Base-by-base conservation (phyloP, 2,888 invertebrate genomes). In the Scelioninae gen. 1 region DNA sequence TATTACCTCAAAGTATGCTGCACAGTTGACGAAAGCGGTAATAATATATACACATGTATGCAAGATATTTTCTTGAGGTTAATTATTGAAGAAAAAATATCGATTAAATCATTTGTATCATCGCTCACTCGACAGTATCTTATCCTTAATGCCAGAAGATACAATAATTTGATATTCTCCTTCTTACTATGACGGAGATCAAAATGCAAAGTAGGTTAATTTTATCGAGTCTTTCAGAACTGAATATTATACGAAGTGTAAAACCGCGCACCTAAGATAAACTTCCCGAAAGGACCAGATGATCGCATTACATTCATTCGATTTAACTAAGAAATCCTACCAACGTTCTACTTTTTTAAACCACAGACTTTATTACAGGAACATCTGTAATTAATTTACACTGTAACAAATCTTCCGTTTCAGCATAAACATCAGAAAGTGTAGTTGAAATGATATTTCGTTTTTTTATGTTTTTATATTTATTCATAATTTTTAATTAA, bases 81-180 rank as follows among this genome's bases (percentile, higher is more conserved):
- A 58, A 69, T 69, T 69, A 69, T 69, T 69, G 58, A 69, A 56
- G 58, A 56, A 47, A 47, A 34, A 56, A 58, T 47, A 58, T 47
- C 69, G 69, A 58, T 58, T 69, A 69, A 69, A 69, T 69, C 56
- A 69, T 58, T 32, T 13, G 69, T 43, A 49, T 38, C 69, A 53
- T 69, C 69, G 47, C 58, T 45, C 69, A 13, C 47, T 8, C 8
- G 5, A 10, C 34, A 16, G 58, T 58, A 69, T 69, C 69, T 69
- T 58, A 69, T 69, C 58, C 69, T 69, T 69, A 69, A 58, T 56
- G 69, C 58, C 69, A 68, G 34, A 29, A 49, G 58, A 15, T 66
- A 69, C 55, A 69, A 56, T 69, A 43, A 23, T n/a, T 56, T 56
- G 56, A 69, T 45, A 47, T 16, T 34, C 56, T 68, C 40, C 43